Conservation (phyloP, 2,113 vertebrate species). For the Falco punctatus region DNA sequence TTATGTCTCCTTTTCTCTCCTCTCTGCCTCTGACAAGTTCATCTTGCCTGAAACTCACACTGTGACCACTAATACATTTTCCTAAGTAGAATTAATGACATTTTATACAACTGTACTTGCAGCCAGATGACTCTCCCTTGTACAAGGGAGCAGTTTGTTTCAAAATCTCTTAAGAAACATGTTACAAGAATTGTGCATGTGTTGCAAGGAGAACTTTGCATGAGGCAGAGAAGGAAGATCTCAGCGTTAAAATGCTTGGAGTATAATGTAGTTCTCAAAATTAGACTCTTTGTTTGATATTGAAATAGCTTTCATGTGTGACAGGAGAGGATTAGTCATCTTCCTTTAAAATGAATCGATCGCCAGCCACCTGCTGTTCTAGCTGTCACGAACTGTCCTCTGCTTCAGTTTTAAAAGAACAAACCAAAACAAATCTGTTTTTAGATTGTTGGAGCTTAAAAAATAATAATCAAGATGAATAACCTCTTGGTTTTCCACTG, state of each 20-base stretch:
- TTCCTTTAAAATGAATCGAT: conserved; percentile 27
- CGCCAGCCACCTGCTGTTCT: background rate
- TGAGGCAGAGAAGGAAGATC: background rate
- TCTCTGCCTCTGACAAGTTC: background rate
- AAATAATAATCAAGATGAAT: background rate
- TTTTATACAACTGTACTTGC: background rate
- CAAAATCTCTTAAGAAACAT: background rate
- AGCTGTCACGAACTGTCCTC: background rate
- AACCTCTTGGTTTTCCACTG: background rate
- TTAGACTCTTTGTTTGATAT: background rate
- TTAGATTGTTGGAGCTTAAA: background rate
- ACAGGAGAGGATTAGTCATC: conserved; percentile 11
- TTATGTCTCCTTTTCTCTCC: background rate
- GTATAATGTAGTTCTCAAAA: background rate
- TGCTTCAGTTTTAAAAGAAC: conserved; percentile 10
- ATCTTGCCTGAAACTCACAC: background rate
- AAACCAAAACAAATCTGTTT: background rate
- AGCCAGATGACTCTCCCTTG: background rate
- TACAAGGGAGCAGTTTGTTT: background rate
- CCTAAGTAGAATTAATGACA: background rate
- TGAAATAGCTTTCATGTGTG: conserved; percentile 40
- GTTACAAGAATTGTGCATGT: background rate
- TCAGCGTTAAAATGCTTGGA: background rate
- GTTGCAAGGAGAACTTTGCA: background rate
- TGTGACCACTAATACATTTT: background rate